Conservation (phyloP, 2,797 vertebrate species). For the Anisognathus igniventris region DNA sequence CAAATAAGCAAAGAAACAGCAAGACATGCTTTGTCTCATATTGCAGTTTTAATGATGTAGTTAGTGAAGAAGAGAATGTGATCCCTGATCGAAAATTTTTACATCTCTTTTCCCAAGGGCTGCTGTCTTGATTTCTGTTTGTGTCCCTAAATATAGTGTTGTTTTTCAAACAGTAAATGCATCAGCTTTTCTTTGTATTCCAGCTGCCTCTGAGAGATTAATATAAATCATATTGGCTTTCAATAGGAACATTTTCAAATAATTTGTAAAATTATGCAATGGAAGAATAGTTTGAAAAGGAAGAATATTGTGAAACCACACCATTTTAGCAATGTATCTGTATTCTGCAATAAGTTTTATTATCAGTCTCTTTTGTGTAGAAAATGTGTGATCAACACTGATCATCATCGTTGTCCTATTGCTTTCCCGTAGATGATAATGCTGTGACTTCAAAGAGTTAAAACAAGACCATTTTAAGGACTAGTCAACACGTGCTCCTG, state of each 20-base stretch:
- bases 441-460: conserved; percentile 3
- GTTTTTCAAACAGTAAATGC: neutral
- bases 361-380: neutral
- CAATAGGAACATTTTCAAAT: conserved; percentile 28
- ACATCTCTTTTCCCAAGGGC: neutral
- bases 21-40: neutral
- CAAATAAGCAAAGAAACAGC: neutral
- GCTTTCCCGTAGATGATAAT: neutral
- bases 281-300: conserved; percentile 17
- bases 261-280: conserved; percentile 28
- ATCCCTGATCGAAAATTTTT: neutral
- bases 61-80: neutral
- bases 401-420: accelerated
- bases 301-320: conserved; percentile 1
- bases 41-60: conserved; percentile 5
- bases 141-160: neutral
- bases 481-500: neutral
- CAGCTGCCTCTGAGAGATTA: neutral
- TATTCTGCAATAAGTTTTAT: neutral
- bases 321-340: conserved; percentile 4
- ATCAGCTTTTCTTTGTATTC: conserved; percentile 10
- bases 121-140: neutral
- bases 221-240: conserved; percentile 19
- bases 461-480: neutral
- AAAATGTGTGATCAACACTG: neutral